Percentiles rank a stretch among this genome's conserved stretches.
phyloP scores from a whole-genome alignment of 2,113 vertebrate genomes.

The Lampris incognitus region DNA sequence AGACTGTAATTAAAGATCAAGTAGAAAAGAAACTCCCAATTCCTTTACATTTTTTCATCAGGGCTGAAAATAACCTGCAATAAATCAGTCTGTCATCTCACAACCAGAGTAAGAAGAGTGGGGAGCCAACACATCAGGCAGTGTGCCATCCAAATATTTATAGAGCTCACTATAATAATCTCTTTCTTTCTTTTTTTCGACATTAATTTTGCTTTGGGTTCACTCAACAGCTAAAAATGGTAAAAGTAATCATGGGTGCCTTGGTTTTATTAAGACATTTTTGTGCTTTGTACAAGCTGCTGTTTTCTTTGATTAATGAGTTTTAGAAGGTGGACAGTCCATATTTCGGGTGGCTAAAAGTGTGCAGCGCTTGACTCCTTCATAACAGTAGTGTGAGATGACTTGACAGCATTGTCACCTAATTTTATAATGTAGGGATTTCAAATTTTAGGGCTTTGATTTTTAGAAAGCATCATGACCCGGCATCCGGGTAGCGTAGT shows the following conservation, averaged over 20 bases:
- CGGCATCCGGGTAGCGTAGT: neutral
- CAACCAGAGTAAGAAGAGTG: conserved; percentile 33
- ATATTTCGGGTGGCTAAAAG: too few relatives aligned
- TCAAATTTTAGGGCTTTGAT: conserved; percentile 29
- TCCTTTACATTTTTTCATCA: conserved; percentile 43
- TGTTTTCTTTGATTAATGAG: too few relatives aligned
- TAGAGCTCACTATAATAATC: conserved; percentile 17
- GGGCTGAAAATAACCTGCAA: conserved; percentile 39
- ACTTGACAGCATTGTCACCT: conserved; percentile 13
- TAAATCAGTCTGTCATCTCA: conserved; percentile 62
- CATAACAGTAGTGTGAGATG: neutral
- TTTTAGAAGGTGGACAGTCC: too few relatives aligned
- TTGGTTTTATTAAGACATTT: neutral
- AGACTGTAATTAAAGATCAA: neutral
- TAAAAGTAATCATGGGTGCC: conserved; percentile 19
- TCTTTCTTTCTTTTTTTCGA: neutral
- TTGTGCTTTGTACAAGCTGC: too few relatives aligned
- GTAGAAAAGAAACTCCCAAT: conserved; percentile 26
- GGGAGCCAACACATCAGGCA: conserved; percentile 32
- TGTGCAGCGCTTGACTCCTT: too few relatives aligned
- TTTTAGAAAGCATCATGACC: conserved; percentile 60
- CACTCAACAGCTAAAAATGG: conserved; percentile 15
- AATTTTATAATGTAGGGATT: conserved; percentile 29
- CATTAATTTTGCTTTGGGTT: conserved; percentile 3
- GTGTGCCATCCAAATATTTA: conserved; percentile 43